Percentiles rank a stretch among this genome's conserved stretches.
phyloP scores from a whole-genome alignment of 1,140 invertebrate genomes.

The Antheraea mylitta region DNA sequence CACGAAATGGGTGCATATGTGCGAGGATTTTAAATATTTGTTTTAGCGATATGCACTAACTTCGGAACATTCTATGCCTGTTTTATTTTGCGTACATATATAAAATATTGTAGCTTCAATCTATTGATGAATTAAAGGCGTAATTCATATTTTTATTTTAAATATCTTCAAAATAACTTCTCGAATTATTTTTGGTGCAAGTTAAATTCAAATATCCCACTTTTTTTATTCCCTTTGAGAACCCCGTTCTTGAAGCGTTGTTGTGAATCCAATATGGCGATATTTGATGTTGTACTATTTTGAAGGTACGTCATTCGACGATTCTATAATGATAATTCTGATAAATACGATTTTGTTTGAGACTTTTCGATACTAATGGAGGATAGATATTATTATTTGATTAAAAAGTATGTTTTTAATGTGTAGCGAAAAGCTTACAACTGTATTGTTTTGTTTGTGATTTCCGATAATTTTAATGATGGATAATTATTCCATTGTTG shows the following conservation, averaged over 20 bases:
- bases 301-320: conserved; percentile 79
- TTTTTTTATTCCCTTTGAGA: conserved; percentile 59
- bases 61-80: too few species aligned
- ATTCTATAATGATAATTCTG: conserved; percentile 71
- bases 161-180: not conserved
- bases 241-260: conserved; percentile 77
- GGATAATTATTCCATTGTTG: conserved; percentile 55
- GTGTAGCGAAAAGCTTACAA: conserved; percentile 66
- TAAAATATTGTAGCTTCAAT: not conserved
- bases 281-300: conserved; percentile 78
- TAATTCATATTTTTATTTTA: not conserved
- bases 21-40: too few species aligned
- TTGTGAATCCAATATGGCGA: conserved; percentile 80
- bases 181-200: not conserved
- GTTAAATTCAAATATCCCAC: conserved; percentile 59
- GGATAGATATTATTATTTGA: conserved; percentile 34
- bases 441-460: conserved; percentile 78
- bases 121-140: not conserved
- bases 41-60: too few species aligned
- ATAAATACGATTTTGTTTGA: conserved; percentile 67
- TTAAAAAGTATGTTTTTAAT: conserved; percentile 29
- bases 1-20: too few species aligned
- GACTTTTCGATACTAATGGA: conserved; percentile 38
- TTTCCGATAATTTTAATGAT: conserved; percentile 63
- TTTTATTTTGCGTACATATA: too few species aligned